Percentiles rank a stretch among this genome's conserved stretches.
Conservation (phyloP, 2,888 invertebrate species). For the Brenthis hecate region DNA sequence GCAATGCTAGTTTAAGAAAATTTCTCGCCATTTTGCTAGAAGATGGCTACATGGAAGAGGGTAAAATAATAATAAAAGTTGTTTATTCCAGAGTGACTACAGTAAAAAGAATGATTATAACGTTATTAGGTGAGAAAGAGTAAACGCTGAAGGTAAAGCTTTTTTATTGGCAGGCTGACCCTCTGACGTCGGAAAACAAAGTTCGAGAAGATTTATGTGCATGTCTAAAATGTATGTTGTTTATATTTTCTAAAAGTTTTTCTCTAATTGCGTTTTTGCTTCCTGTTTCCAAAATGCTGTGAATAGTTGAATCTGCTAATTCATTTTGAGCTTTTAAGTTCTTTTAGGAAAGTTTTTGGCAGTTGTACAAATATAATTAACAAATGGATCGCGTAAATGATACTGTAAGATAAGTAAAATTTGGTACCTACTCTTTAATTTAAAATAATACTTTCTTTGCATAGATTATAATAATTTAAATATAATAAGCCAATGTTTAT, state of each 20-base stretch:
- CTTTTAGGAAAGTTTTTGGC: neutral
- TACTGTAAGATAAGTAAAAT: too few relatives aligned
- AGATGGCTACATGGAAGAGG: neutral
- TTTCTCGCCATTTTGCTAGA: too few relatives aligned
- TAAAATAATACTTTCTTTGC: neutral
- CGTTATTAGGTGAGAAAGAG: constrained; percentile 29
- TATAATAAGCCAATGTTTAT: constrained; percentile 8
- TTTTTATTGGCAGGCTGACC: constrained; percentile 58
- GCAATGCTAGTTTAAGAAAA: too few relatives aligned
- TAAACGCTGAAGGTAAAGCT: constrained; percentile 33
- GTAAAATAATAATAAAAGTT: constrained; percentile 12
- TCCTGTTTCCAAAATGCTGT: neutral
- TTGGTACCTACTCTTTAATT: too few relatives aligned
- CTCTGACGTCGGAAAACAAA: constrained; percentile 56
- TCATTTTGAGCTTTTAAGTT: neutral
- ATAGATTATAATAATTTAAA: neutral
- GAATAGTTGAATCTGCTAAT: constrained; percentile 1
- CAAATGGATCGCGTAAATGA: too few relatives aligned
- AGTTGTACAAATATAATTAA: neutral
- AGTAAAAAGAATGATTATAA: constrained; percentile 12
- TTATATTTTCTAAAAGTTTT: constrained; percentile 34
- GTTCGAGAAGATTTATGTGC: constrained; percentile 62
- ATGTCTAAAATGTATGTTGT: constrained; percentile 12
- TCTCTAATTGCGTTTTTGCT: constrained; percentile 20
- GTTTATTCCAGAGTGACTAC: constrained; percentile 10